These are phyloP conservation scores for Hemiscyllium ocellatum DNA, from an alignment of 2,113 vertebrate species.

Conservation along the genomic window DNA sequence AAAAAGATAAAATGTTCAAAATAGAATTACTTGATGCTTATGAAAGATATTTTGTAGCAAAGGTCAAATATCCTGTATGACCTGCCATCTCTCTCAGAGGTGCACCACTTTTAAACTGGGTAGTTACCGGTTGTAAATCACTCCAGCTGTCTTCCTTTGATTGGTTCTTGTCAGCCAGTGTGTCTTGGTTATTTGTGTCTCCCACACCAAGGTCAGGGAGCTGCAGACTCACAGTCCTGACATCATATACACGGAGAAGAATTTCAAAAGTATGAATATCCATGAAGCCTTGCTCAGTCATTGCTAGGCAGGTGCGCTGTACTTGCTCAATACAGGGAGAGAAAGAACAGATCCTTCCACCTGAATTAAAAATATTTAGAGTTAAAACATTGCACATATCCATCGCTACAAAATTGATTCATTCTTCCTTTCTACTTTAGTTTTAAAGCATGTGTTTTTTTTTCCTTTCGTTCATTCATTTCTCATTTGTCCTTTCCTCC, in stretches of 20 bases:
- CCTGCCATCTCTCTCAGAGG: constrained; percentile 76
- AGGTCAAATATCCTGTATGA: constrained; percentile 94
- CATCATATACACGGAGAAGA: constrained; percentile 74
- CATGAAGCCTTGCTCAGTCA: constrained; percentile 68
- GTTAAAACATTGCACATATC: background rate
- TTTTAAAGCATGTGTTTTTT: background rate
- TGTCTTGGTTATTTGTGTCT: constrained; percentile 42
- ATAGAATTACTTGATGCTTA: constrained; percentile 46
- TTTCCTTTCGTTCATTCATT: background rate
- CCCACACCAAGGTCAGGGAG: constrained; percentile 75
- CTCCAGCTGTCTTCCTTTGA: background rate
- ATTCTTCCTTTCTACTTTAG: background rate
- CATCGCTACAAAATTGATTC: background rate
- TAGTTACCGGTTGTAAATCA: constrained; percentile 46
- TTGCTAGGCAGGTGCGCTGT: constrained; percentile 75
- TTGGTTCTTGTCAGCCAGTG: constrained; percentile 41
- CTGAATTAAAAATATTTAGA: constrained; percentile 51
- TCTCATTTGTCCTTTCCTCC: background rate
- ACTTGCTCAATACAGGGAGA: constrained; percentile 96
- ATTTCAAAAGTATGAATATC: constrained; percentile 89
- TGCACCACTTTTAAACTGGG: constrained; percentile 70
- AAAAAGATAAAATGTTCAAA: constrained; percentile 40
- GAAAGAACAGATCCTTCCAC: constrained; percentile 89
- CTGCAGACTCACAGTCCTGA: constrained; percentile 71
- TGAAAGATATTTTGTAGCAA: constrained; percentile 80